Base-by-base conservation (phyloP, 1,140 invertebrate species). In the Listronotus bonariensis region DNA sequence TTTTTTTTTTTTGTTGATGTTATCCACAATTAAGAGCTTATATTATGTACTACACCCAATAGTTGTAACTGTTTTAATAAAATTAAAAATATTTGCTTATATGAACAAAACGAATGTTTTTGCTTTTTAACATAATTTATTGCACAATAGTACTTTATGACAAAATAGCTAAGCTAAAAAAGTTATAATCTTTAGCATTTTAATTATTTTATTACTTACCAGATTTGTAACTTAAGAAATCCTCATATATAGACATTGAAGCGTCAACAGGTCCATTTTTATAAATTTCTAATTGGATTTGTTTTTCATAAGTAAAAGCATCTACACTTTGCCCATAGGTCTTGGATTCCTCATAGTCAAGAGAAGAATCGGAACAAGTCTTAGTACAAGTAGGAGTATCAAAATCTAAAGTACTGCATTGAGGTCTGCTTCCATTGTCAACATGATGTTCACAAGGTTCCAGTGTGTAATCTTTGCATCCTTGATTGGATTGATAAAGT, bases 181-280 rank as follows among this genome's bases (percentile, higher is more conserved):
- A n/a, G n/a, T n/a, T n/a, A n/a, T n/a, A n/a, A n/a, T n/a, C n/a
- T n/a, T n/a, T n/a, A n/a, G n/a, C n/a, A n/a, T 26, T 26, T 26
- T 26, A 26, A 5, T 26, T 26, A 26, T 26, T 26, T 26, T 26
- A 26, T 60, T 36, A 56, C 32, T 62, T 67, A 84, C 87, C 87
- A 63, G 81, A 82, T 78, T 87, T 87, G 78, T 90, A 90, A 31
- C 75, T 80, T 6, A 83, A 74, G 75, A 90, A 90, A 75, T 90
- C 89, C 20, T 79, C 80, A 72, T 87, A 90, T 34, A 90, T 87
- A 11, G 12, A 14, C 26, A 67, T 51, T 14, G 32, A 34, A 1
- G 52, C 58, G 54, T 69, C 65, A 12, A 69, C 65, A 18, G 68
- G 65, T 9, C 69, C 69, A 48, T 65, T 68, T 18, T 53, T 63